Percentiles rank a stretch among this genome's conserved stretches.
phyloP scores from a whole-genome alignment of 1,140 invertebrate genomes.

The Spodoptera frugiperda region DNA sequence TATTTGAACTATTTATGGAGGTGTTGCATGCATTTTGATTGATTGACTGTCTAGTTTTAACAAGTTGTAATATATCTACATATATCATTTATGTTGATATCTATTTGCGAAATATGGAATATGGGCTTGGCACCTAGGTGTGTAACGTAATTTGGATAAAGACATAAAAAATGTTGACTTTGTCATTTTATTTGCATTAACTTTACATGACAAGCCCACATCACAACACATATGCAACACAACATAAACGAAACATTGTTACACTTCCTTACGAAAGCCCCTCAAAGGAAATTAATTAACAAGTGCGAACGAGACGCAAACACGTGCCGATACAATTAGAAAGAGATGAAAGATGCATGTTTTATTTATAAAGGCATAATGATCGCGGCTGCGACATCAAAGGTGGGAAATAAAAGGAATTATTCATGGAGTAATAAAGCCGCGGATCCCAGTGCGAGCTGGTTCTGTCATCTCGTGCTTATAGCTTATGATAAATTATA shows the following conservation, averaged over 20 bases:
- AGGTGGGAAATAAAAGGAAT: conserved; percentile 42
- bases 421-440: conserved; percentile 39
- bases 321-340: not conserved
- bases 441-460: not conserved
- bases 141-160: too few species aligned
- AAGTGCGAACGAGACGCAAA: not conserved
- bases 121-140: too few species aligned
- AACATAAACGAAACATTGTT: not conserved
- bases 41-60: not conserved
- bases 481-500: conserved; percentile 3
- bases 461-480: not conserved
- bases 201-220: too few species aligned
- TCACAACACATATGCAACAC: too few species aligned
- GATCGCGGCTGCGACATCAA: conserved; percentile 31
- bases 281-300: conserved; percentile 30
- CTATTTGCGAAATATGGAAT: too few species aligned
- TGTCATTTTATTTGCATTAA: too few species aligned
- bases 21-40: conserved; percentile 20
- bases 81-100: not conserved
- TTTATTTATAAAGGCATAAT: conserved; percentile 38
- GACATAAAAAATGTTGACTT: too few species aligned
- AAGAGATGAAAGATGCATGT: conserved; percentile 37
- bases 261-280: not conserved
- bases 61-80: not conserved
- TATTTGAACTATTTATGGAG: conserved; percentile 16